Base-by-base conservation (phyloP, 2,888 invertebrate genomes). In the Limnephilus lunatus region DNA sequence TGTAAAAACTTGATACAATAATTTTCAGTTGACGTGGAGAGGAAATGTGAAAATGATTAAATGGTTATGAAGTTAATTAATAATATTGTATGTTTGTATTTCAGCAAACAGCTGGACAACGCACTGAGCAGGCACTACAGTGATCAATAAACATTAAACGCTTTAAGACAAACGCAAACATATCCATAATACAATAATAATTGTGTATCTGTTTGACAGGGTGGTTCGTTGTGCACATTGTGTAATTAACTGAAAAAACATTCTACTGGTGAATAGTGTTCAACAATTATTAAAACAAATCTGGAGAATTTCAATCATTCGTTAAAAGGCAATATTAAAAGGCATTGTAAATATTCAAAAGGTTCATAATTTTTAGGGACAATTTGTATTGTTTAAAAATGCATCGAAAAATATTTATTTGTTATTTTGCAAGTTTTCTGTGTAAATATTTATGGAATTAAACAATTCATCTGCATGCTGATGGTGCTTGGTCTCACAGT, bases 41-140 rank as follows among this genome's bases (percentile, higher is more conserved):
- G 44, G 44, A 12, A n/a, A 12, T 48, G 15, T 48, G 15, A 48
- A 48, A 48, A 48, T 48, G 14, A 48, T 48, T 14, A 14, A 44
- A 44, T 44, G 9, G 15, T 48, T 14, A 15, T 48, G 9, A 48
- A 48, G 12, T 31, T 39, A 35, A 35, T 85, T 85, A n/a, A 85
- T 82, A 82, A 3, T 15, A 14, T n/a, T 12, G 1, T n/a, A n/a
- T n/a, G n/a, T 85, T 85, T 85, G 2, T 85, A 89, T 95, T 96
- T 93, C 96, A 98, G 98, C 98, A 95, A 98, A 98, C 96, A 98
- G 97, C 96, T 98, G 98, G 98, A 98, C 98, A 96, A 98, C 98
- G 95, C 98, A 98, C 96, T 97, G 89, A 92, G 89, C 90, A 80
- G 92, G 81, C 91, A 91, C 83, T 93, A 91, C 89, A 92, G 90